A percentile compares a stretch with the other conserved stretches of the same genome.
Conservation (phyloP, 2,113 vertebrate genomes). For the Vimba vimba region DNA sequence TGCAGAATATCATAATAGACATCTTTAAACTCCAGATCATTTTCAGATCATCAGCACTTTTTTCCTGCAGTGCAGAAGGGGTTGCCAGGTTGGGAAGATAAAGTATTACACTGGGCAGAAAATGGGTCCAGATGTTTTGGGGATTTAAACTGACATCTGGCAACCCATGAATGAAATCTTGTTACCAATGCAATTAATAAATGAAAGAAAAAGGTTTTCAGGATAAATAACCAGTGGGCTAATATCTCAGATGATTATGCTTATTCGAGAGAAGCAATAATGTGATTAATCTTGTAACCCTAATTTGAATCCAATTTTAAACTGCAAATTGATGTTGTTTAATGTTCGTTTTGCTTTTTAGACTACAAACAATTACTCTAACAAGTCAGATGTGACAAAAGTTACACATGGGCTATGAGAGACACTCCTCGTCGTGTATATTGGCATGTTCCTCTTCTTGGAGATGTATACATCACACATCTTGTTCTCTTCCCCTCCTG, state of each 20-base stretch:
- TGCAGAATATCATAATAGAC: neutral
- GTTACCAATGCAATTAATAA: too few relatives aligned
- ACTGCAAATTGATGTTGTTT: neutral
- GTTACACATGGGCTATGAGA: neutral
- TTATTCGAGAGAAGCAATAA: too few relatives aligned
- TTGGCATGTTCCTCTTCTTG: neutral
- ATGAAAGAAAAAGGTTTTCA: too few relatives aligned
- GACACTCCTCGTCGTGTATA: neutral
- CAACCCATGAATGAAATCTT: too few relatives aligned
- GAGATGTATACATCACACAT: neutral
- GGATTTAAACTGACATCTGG: neutral
- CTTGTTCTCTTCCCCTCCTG: constrained; percentile 35
- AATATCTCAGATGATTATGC: too few relatives aligned
- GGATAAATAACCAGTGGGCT: too few relatives aligned
- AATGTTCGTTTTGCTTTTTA: neutral
- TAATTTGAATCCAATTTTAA: neutral
- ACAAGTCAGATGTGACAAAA: too few relatives aligned
- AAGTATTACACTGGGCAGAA: neutral
- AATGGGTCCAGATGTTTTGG: neutral
- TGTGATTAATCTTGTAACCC: neutral
- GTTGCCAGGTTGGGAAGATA: neutral
- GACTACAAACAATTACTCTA: neutral
- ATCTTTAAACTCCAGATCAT: neutral
- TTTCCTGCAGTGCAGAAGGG: too few relatives aligned
- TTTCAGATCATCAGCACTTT: too few relatives aligned